phyloP scores from a whole-genome alignment of 2,797 vertebrate species.

The Graptemys geographica region DNA sequence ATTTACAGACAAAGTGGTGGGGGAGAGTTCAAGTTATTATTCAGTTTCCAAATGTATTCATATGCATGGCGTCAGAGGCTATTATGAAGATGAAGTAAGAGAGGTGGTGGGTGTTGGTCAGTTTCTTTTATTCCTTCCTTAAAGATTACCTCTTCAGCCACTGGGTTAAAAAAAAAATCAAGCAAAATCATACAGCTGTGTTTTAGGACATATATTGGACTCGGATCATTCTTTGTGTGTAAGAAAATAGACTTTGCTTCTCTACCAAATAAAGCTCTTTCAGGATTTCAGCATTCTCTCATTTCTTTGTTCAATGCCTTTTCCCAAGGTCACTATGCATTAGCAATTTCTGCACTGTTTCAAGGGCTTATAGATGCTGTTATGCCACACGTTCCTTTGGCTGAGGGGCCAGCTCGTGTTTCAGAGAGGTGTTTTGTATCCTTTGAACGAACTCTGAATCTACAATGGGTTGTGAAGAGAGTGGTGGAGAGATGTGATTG shows the following conservation, averaged over 20 bases:
- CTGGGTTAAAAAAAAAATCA: not conserved
- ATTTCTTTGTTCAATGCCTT: not conserved
- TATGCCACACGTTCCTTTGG: not conserved
- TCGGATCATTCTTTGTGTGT: not conserved
- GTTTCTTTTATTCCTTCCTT: not conserved
- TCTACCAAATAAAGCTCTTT: conserved; percentile 22
- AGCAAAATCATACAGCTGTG: not conserved
- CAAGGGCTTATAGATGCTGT: not conserved
- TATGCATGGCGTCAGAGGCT: not conserved
- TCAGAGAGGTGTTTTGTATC: not conserved
- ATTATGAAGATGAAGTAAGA: not conserved
- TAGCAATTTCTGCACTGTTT: conserved; percentile 30
- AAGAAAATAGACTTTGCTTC: not conserved
- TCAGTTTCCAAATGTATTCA: conserved; percentile 5
- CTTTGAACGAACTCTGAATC: not conserved
- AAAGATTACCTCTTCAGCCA: not conserved
- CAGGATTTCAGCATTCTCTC: not conserved
- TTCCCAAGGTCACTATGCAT: conserved; percentile 19
- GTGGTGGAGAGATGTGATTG: not conserved
- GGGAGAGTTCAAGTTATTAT: conserved; percentile 13
- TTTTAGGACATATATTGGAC: conserved; percentile 14
- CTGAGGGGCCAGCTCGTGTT: conserved; percentile 17
- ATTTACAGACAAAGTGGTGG: not conserved
- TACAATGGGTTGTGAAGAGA: not conserved
- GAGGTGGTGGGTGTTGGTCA: not conserved